Conservation (phyloP, 1,140 invertebrate genomes). For the Telenomus remus region DNA sequence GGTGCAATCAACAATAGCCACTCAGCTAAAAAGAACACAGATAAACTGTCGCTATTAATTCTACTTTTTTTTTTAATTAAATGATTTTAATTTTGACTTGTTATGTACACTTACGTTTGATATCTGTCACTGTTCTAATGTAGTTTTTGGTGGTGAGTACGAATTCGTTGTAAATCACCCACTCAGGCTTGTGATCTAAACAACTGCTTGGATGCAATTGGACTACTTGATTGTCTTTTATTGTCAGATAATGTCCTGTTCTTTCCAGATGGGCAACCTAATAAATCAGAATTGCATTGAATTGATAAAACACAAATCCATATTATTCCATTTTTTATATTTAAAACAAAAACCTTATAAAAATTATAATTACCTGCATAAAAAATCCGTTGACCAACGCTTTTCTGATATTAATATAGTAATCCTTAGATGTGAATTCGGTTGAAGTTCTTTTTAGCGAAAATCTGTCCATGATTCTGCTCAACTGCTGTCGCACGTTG, state of each 20-base stretch:
- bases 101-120: conserved; percentile 89
- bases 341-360: not conserved
- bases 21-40: conserved; percentile 82
- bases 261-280: conserved; percentile 96
- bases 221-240: conserved; percentile 99
- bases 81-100: conserved; percentile 9
- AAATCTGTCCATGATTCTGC: conserved; percentile 94
- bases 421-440: conserved; percentile 99
- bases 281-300: conserved; percentile 2
- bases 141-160: conserved; percentile 99
- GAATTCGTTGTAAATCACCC: conserved; percentile 99
- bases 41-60: no score
- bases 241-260: conserved; percentile 97
- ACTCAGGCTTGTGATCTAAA: conserved; percentile 99
- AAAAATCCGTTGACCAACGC: conserved; percentile 98
- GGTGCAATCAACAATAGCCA: conserved; percentile 97
- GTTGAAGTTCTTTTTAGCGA: conserved; percentile 94
- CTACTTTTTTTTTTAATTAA: no score
- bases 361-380: conserved; percentile 89
- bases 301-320: no score
- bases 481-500: conserved; percentile 88
- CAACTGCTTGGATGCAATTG: conserved; percentile 99
- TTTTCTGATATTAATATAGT: conserved; percentile 99
- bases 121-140: conserved; percentile 98
- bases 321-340: not conserved